Conservation (phyloP, 2,888 invertebrate genomes). For the Cheiracanthium punctorium region DNA sequence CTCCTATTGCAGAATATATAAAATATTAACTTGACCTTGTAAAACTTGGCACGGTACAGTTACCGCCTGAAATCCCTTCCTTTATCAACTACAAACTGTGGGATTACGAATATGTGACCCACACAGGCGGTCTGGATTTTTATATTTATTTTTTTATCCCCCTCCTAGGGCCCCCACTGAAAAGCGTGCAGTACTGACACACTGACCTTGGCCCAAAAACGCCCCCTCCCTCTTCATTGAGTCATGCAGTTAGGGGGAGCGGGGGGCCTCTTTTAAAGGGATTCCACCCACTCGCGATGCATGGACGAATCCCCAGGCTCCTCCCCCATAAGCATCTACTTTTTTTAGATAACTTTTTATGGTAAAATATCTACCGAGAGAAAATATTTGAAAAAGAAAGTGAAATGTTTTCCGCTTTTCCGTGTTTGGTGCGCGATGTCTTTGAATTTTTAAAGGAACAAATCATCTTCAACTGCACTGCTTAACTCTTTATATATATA, state of each 20-base stretch:
- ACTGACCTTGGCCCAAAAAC: conserved; percentile 60
- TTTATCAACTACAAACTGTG: not conserved
- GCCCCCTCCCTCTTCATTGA: conserved; percentile 20
- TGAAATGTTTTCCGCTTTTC: not conserved
- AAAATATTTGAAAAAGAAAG: not conserved
- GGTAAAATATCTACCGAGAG: not conserved
- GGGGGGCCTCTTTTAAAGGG: not conserved
- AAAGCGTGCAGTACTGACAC: conserved; percentile 34
- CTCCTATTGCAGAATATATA: not conserved
- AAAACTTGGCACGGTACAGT: not conserved
- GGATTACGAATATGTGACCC: conserved; percentile 8
- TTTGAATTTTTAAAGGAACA: no score
- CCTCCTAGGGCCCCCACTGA: not conserved
- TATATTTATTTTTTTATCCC: not conserved
- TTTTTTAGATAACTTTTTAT: conserved; percentile 5
- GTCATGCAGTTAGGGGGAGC: conserved; percentile 6
- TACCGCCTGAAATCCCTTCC: not conserved
- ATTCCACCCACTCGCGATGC: conserved; percentile 18
- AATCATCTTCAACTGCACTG: no score
- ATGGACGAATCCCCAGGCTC: not conserved
- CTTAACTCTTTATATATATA: no score
- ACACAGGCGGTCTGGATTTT: not conserved
- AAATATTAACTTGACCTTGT: not conserved
- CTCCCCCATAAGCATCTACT: not conserved
- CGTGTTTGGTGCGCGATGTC: no score